Conservation (phyloP, 1,140 invertebrate species). For the Aphaenogaster ashmeadi region DNA sequence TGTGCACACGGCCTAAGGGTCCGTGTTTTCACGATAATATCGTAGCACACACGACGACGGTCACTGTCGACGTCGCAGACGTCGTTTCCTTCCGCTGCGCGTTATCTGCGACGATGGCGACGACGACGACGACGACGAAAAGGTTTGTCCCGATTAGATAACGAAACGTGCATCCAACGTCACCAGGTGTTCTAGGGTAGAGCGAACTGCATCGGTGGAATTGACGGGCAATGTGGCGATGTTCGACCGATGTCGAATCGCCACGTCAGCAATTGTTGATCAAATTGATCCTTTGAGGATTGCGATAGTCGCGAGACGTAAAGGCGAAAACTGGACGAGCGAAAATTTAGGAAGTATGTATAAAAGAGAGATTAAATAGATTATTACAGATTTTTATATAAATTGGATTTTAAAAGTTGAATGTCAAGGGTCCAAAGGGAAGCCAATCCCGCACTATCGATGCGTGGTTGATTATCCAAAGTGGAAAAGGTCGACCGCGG, state of each 20-base stretch:
- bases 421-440: background rate
- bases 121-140: constrained; percentile 32
- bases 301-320: background rate
- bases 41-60: no score
- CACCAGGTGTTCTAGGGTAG: background rate
- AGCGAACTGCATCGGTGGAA: background rate
- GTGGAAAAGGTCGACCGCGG: constrained; percentile 7
- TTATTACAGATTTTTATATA: background rate
- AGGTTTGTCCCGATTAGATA: constrained; percentile 50
- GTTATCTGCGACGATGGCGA: constrained; percentile 17
- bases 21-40: constrained; percentile 16
- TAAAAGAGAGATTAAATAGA: background rate
- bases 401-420: constrained; percentile 17
- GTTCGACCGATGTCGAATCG: background rate
- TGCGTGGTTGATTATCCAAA: constrained; percentile 5
- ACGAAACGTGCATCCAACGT: constrained; percentile 8
- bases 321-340: background rate
- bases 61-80: background rate
- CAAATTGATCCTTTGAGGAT: background rate
- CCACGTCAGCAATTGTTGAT: background rate
- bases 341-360: background rate
- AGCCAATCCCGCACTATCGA: background rate
- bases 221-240: background rate
- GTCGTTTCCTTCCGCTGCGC: constrained; percentile 21
- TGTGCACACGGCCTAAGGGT: background rate